Evolutionary conservation across 2,113 vertebrate species (phyloP).

Genomic region (Acanthochromis polyacanthus): DNA sequence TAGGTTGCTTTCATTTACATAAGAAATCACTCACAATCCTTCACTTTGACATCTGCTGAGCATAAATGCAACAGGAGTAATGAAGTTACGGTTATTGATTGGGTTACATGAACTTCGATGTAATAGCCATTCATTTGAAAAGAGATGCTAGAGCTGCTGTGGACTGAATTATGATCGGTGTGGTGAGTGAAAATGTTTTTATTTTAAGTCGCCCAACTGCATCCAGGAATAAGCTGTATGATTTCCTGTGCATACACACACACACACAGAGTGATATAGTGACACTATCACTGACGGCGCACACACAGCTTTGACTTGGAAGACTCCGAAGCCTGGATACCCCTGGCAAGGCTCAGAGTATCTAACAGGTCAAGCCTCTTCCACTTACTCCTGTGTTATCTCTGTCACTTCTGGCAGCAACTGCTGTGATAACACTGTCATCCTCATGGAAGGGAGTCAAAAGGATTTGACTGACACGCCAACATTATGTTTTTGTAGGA

Average conservation of each 20-base stretch:
- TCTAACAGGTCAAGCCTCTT: constrained; percentile 42
- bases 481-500: background rate
- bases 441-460: background rate
- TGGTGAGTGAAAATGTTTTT: constrained; percentile 48
- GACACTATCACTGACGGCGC: constrained; percentile 12
- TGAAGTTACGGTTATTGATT: constrained; percentile 83
- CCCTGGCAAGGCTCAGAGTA: constrained; percentile 23
- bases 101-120: constrained; percentile 73
- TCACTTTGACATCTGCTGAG: constrained; percentile 79
- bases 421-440: constrained; percentile 42
- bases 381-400: constrained; percentile 46
- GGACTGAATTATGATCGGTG: constrained; percentile 55
- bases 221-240: constrained; percentile 32
- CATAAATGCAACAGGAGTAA: constrained; percentile 80
- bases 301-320: constrained; percentile 5
- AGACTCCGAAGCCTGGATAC: constrained; percentile 35
- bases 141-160: constrained; percentile 57
- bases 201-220: constrained; percentile 37
- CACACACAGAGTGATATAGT: background rate
- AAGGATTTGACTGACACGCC: constrained; percentile 32
- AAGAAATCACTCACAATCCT: constrained; percentile 78
- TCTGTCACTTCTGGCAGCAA: constrained; percentile 42
- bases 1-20: constrained; percentile 82
- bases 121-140: constrained; percentile 72
- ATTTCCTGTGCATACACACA: constrained; percentile 11